These are phyloP conservation scores for Eunapius fragilis DNA, from an alignment of 37 sponge, comb jelly and placozoan species.

Conservation along the genomic window DNA sequence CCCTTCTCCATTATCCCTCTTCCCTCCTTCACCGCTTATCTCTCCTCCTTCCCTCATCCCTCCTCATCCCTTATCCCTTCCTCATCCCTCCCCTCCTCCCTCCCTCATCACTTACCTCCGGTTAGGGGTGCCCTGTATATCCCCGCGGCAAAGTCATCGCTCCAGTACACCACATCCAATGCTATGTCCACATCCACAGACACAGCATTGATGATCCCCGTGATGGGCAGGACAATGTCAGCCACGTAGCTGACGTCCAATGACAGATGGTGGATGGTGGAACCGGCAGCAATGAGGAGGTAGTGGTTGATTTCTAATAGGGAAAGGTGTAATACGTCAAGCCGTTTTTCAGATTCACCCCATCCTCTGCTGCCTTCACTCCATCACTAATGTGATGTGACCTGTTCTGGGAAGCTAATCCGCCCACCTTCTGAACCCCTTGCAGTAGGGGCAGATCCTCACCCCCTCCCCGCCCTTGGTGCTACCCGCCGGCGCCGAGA, in stretches of 20 bases:
- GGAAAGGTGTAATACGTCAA: neutral
- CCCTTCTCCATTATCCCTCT: no score
- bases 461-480: no score
- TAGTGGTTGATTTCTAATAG: conserved; percentile 27
- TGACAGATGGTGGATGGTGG: conserved; percentile 24
- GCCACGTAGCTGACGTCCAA: conserved; percentile 14
- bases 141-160: neutral
- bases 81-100: neutral
- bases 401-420: no score
- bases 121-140: conserved; percentile 31
- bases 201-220: conserved; percentile 8
- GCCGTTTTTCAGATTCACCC: no score
- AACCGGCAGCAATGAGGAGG: conserved; percentile 32
- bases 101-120: neutral
- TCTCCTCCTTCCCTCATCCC: no score
- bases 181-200: conserved; percentile 42
- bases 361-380: no score
- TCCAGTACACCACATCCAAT: conserved; percentile 43
- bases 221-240: conserved; percentile 12
- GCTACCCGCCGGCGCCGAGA: no score
- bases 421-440: no score
- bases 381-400: no score
- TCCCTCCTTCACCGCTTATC: no score
- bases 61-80: neutral
- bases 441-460: no score